phyloP scores from a whole-genome alignment of 2,888 invertebrate genomes.

The Hipparchia sbordonii region DNA sequence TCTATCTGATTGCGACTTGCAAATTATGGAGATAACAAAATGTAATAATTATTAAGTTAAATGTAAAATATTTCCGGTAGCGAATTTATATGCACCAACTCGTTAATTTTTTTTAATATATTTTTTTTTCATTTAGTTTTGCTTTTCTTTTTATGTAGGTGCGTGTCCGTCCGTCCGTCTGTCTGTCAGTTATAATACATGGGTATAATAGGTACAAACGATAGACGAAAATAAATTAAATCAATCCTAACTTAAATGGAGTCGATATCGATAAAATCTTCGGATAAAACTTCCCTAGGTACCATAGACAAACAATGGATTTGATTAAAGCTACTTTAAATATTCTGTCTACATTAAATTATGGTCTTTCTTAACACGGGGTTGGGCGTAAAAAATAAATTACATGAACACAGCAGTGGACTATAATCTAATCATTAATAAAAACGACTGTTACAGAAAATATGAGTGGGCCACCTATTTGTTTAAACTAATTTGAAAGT shows the following conservation, averaged over 20 bases:
- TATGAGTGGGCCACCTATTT: conserved; percentile 30
- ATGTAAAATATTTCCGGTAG: neutral
- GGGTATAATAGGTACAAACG: too few species aligned
- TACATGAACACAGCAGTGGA: conserved; percentile 27
- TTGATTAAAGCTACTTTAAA: neutral
- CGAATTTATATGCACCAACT: neutral
- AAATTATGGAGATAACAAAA: conserved; percentile 6
- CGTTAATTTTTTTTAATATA: too few species aligned
- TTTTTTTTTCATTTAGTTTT: too few species aligned
- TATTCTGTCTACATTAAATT: neutral
- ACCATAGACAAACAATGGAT: conserved; percentile 4
- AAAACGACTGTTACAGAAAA: conserved; percentile 25
- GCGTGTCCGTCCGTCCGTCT: too few species aligned
- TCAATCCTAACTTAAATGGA: too few species aligned
- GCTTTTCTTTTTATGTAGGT: too few species aligned
- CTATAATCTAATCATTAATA: conserved; percentile 34
- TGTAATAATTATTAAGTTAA: neutral
- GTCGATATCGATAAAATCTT: too few species aligned
- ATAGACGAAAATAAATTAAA: too few species aligned
- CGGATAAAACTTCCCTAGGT: neutral
- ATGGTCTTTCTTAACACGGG: conserved; percentile 1
- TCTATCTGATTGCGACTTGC: conserved; percentile 13
- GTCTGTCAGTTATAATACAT: too few species aligned
- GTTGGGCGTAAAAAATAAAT: conserved; percentile 30
- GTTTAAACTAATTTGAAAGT: conserved; percentile 35